phyloP scores from a whole-genome alignment of 2,797 vertebrate species.

The Micromesistius poutassou region DNA sequence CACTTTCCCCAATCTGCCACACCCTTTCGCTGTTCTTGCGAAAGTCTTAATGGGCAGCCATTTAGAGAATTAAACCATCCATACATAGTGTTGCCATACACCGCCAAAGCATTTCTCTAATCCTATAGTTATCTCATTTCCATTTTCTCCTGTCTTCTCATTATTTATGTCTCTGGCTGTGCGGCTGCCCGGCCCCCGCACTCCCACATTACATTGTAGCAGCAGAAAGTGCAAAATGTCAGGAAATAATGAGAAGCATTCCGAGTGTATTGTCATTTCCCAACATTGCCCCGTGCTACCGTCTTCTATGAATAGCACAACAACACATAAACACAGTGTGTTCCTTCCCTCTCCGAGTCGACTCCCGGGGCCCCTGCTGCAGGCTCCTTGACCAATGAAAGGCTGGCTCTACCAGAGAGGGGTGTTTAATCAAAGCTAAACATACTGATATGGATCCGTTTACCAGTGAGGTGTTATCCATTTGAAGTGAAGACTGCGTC shows the following conservation, averaged over 20 bases:
- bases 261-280: no score
- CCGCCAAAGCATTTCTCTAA: slow-evolving; percentile 1
- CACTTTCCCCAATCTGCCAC: neutral
- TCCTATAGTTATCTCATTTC: neutral
- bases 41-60: slow-evolving; percentile 1
- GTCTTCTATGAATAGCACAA: neutral
- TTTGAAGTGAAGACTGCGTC: no score
- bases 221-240: slow-evolving; percentile 12
- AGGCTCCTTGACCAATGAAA: neutral
- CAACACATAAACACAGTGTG: neutral
- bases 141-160: slow-evolving; percentile 10
- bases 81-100: slow-evolving; percentile 17
- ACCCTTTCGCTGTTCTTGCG: slow-evolving; percentile 18
- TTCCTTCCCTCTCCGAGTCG: no score
- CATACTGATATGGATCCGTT: neutral
- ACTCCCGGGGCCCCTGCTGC: neutral
- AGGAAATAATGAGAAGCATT: slow-evolving; percentile 22
- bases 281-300: no score
- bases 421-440: neutral
- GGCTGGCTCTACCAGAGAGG: neutral
- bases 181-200: neutral
- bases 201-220: slow-evolving; percentile 47
- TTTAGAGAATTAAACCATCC: slow-evolving; percentile 23
- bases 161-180: slow-evolving; percentile 9
- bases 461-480: neutral